Evolutionary conservation across 2,113 vertebrate species (phyloP), one percentile per base, ranked within the genome.

Genomic region (Corythornis vintsioides): DNA sequence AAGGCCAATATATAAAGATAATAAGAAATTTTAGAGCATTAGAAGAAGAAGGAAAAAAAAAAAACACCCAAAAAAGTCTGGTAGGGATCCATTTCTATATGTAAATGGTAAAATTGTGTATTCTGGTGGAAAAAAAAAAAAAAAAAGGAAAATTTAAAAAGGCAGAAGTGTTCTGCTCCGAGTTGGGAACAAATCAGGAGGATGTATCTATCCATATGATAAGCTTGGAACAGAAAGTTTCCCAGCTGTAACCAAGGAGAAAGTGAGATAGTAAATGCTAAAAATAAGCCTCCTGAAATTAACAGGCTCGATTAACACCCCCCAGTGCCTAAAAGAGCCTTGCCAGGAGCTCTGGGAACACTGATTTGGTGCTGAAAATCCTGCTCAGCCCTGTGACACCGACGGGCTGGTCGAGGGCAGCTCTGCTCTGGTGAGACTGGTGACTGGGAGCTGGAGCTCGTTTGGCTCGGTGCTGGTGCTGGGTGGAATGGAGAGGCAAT

Each of bases 201-300:
- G 80, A 85, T 81, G 75, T 60, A 78, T 73, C 75, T 38, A 24
- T 77, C 91, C 91, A 91, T 93, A 64, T 85, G 88, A 91, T 88
- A 80, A 21, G 65, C 88, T 65, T 40, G 93, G 88, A 94, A 94
- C 84, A 88, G 91, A 88, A 93, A 94, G 93, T 93, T 93, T 93
- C 91, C 88, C 93, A 94, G 90, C 91, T 93, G 93, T 94, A 94
- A 94, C 88, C 88, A 94, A 93, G 91, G 88, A 94, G 91, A 94
- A 91, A 90, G 88, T 88, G 90, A 90, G 90, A 92, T 87, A 92
- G 87, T 88, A 92, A 87, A 84, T 76, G 93, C 93, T 91, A 94
- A 93, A 94, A 94, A 91, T 94, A 94, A 74, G 18, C 33, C 35
- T 48, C 29, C 71, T 88, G 65, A 74, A 88, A 88, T 93, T 85